These are phyloP conservation scores for Temnothorax rugatulus DNA, from an alignment of 2,888 invertebrate genomes.

Conservation along the genomic window DNA sequence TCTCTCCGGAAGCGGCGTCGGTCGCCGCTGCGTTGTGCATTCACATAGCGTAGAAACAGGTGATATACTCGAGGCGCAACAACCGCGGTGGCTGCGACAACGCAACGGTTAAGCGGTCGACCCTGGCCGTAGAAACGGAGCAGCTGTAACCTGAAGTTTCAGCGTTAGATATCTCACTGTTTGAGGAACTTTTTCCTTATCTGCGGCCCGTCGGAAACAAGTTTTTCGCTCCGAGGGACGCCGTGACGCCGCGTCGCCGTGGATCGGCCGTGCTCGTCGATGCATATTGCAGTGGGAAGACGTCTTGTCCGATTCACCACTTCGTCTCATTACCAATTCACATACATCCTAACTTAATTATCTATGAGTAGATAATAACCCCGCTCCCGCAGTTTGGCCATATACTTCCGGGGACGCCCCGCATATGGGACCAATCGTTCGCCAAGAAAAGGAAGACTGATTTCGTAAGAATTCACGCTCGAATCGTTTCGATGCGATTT, in stretches of 20 bases:
- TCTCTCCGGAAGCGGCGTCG: not conserved
- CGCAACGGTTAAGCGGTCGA: constrained; percentile 55
- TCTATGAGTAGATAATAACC: not conserved
- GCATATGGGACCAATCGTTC: not conserved
- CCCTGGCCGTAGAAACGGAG: constrained; percentile 42
- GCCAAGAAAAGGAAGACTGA: not conserved
- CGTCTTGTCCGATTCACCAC: not conserved
- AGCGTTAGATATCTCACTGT: constrained; percentile 67
- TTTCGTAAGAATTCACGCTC: constrained; percentile 17
- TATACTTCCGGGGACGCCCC: not conserved
- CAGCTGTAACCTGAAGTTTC: constrained; percentile 73
- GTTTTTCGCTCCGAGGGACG: constrained; percentile 70
- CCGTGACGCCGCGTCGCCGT: not conserved
- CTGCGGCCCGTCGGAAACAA: constrained; percentile 65
- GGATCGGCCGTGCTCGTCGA: not conserved
- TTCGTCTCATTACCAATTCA: not conserved
- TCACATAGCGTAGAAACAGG: constrained; percentile 25
- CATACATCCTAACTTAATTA: not conserved
- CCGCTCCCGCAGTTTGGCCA: not conserved
- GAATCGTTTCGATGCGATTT: constrained; percentile 1
- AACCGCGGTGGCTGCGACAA: constrained; percentile 52
- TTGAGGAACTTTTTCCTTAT: constrained; percentile 69
- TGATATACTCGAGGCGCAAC: constrained; percentile 49
- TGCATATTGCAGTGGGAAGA: constrained; percentile 1
- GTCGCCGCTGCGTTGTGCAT: constrained; percentile 2